Evolutionary conservation across 1,140 invertebrate species (phyloP).

Genomic region (Hyles vespertilio): DNA sequence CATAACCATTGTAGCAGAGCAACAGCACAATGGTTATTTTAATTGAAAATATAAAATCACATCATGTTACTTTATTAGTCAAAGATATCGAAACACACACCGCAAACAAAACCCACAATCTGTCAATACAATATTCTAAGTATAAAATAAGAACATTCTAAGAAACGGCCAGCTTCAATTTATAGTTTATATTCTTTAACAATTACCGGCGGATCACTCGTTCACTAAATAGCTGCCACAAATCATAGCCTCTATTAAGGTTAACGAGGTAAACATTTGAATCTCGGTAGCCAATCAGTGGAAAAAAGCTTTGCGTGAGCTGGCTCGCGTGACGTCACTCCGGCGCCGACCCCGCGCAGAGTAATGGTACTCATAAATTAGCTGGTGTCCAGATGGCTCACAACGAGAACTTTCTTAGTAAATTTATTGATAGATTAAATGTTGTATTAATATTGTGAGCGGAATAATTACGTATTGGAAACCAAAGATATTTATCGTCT

Average conservation of each 20-base stretch:
- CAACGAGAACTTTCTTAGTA: slow-evolving; percentile 29
- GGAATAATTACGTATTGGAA: not conserved
- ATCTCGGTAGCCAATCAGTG: slow-evolving; percentile 24
- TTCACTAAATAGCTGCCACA: slow-evolving; percentile 17
- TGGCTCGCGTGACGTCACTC: slow-evolving; percentile 32
- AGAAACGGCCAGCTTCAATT: too few relatives aligned
- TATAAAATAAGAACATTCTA: too few relatives aligned
- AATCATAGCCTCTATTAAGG: slow-evolving; percentile 35
- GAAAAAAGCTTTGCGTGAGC: slow-evolving; percentile 25
- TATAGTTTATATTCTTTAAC: too few relatives aligned
- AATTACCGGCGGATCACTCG: slow-evolving; percentile 8
- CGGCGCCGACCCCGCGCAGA: slow-evolving; percentile 26
- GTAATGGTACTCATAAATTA: slow-evolving; percentile 43
- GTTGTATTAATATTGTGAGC: not conserved
- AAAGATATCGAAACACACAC: too few relatives aligned
- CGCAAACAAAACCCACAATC: too few relatives aligned
- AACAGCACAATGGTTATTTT: too few relatives aligned
- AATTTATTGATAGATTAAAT: slow-evolving; percentile 29
- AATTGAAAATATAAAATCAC: too few relatives aligned
- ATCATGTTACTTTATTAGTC: too few relatives aligned
- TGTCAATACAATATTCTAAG: too few relatives aligned
- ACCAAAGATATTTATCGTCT: not conserved
- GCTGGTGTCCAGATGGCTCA: slow-evolving; percentile 36
- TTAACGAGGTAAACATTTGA: slow-evolving; percentile 35
- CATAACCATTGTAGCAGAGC: too few relatives aligned